A percentile compares a stretch with the other conserved stretches of the same genome.
Evolutionary conservation across 2,888 invertebrate genomes (phyloP).

Genomic region (Macrophya annulata): DNA sequence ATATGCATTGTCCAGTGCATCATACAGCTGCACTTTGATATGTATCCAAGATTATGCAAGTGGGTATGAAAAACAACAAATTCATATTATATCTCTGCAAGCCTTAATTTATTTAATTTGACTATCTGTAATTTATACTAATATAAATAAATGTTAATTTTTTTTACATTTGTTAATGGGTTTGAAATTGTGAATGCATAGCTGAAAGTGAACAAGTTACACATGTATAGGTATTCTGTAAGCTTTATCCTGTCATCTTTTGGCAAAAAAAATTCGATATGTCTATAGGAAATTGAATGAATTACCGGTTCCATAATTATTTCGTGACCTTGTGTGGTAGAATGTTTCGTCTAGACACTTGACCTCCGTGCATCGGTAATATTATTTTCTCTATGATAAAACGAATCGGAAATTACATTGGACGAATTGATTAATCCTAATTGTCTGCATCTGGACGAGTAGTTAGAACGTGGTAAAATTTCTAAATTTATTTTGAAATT

Average conservation of each 20-base stretch:
- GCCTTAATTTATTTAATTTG: neutral
- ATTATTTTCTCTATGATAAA: neutral
- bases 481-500: constrained; percentile 5
- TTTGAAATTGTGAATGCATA: neutral
- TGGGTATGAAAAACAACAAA: neutral
- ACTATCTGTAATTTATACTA: neutral
- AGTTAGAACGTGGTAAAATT: neutral
- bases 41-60: neutral
- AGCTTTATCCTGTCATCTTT: neutral
- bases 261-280: neutral
- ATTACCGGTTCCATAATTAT: neutral
- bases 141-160: neutral
- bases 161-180: neutral
- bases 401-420: neutral
- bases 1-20: neutral
- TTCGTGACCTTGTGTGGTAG: neutral
- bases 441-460: neutral
- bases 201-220: neutral
- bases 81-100: neutral
- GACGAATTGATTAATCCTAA: neutral
- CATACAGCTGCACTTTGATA: neutral
- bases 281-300: neutral
- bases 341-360: neutral
- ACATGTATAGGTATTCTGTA: neutral
- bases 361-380: neutral